phyloP scores from a whole-genome alignment of 2,113 vertebrate species.

The Heteronetta atricapilla region DNA sequence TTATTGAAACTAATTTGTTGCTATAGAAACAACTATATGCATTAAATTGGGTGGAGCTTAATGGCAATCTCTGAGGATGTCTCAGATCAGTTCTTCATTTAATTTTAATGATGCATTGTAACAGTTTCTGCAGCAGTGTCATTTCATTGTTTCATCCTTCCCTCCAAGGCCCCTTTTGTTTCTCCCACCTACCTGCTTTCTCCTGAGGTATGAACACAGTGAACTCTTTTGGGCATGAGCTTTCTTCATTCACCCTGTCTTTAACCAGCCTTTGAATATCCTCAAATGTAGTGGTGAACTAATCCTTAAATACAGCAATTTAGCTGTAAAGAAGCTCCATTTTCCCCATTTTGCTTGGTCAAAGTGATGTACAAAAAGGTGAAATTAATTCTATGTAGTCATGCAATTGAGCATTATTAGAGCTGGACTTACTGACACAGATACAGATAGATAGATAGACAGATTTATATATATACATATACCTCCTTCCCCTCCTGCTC shows the following conservation, averaged over 20 bases:
- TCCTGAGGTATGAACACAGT: rapidly evolving
- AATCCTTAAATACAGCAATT: background rate
- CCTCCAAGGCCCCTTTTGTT: background rate
- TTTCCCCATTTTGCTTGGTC: background rate
- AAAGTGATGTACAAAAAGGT: background rate
- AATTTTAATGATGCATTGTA: background rate
- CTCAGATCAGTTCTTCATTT: background rate
- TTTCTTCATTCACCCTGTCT: background rate
- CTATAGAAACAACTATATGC: background rate
- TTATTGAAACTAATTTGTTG: constrained; percentile 11
- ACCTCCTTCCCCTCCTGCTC: background rate
- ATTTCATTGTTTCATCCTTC: background rate
- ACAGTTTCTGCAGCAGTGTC: background rate
- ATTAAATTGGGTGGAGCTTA: constrained; percentile 7
- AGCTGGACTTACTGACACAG: background rate
- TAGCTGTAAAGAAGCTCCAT: background rate
- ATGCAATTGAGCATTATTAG: background rate
- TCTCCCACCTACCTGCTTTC: background rate
- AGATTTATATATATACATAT: background rate
- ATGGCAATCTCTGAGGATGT: background rate
- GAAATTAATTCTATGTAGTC: background rate
- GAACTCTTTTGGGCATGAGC: background rate
- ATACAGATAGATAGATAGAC: background rate
- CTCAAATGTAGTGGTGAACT: background rate
- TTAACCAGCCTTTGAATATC: background rate